Conservation (phyloP, 2,888 invertebrate genomes). For the Mylabris sibirica region DNA sequence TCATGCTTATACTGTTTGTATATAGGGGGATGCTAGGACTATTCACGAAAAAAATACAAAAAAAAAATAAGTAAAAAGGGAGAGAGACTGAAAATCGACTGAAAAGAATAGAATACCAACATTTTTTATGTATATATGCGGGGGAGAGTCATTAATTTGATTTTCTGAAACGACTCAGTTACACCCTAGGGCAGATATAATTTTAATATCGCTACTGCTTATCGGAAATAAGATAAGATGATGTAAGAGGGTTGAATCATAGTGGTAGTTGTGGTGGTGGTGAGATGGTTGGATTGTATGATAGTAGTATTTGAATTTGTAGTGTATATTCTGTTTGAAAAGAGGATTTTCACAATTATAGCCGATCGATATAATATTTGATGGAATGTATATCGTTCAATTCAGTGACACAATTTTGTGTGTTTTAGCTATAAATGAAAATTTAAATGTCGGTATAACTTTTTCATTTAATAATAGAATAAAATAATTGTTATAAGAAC, state of each 20-base stretch:
- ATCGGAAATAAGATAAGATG: conserved; percentile 18
- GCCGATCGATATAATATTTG: too few species aligned
- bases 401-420: too few species aligned
- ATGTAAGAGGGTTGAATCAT: background rate
- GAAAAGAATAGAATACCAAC: background rate
- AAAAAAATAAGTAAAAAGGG: background rate
- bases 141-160: conserved; percentile 17
- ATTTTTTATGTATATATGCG: conserved; percentile 1
- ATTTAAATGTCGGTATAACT: too few species aligned
- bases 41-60: conserved; percentile 38
- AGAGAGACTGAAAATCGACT: conserved; percentile 20
- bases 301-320: conserved; percentile 20
- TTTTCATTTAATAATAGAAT: too few species aligned
- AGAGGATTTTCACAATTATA: too few species aligned
- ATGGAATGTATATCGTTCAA: too few species aligned
- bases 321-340: background rate
- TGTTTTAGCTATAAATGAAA: too few species aligned
- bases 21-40: conserved; percentile 37
- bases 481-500: too few species aligned
- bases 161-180: conserved; percentile 5
- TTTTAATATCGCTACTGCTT: conserved; percentile 29
- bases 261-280: conserved; percentile 1
- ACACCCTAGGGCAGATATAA: conserved; percentile 25
- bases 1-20: conserved; percentile 52
- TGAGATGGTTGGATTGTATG: conserved; percentile 19